phyloP scores from a whole-genome alignment of 2,888 invertebrate species.

The Sussaba pulchella region DNA sequence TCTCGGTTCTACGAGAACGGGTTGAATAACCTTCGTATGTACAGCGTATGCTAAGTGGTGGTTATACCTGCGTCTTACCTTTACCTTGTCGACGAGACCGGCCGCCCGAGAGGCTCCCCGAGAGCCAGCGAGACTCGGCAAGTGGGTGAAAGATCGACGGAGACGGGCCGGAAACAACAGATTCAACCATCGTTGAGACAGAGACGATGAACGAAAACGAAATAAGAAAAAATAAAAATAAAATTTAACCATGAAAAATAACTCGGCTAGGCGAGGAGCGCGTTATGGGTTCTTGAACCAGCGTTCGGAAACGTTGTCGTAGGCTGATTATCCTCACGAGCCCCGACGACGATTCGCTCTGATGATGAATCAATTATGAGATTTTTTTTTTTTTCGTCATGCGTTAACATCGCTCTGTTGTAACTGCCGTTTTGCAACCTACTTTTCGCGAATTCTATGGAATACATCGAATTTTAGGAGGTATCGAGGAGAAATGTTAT shows the following conservation, averaged over 20 bases:
- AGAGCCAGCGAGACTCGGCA: constrained; percentile 31
- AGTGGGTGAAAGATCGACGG: constrained; percentile 53
- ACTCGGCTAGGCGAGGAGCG: constrained; percentile 45
- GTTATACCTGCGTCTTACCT: constrained; percentile 64
- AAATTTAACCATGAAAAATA: constrained; percentile 37
- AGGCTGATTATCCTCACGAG: constrained; percentile 45
- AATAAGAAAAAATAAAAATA: constrained; percentile 37
- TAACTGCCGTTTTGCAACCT: constrained; percentile 3
- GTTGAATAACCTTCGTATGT: constrained; percentile 82
- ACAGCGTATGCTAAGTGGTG: constrained; percentile 74
- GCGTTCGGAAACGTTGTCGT: constrained; percentile 64
- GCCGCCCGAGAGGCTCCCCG: background rate
- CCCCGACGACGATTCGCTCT: constrained; percentile 38
- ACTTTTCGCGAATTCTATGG: background rate
- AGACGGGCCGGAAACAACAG: background rate
- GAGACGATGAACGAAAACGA: constrained; percentile 11
- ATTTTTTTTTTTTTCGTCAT: no score
- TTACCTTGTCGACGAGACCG: constrained; percentile 67
- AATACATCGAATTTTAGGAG: background rate
- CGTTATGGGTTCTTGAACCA: constrained; percentile 70
- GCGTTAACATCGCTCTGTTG: background rate
- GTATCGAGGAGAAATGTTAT: background rate
- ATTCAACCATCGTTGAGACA: background rate
- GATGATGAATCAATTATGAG: constrained; percentile 37
- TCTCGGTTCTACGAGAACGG: constrained; percentile 68